Evolutionary conservation across 2,888 invertebrate genomes (phyloP).

Genomic region (Lepidonotus clava): DNA sequence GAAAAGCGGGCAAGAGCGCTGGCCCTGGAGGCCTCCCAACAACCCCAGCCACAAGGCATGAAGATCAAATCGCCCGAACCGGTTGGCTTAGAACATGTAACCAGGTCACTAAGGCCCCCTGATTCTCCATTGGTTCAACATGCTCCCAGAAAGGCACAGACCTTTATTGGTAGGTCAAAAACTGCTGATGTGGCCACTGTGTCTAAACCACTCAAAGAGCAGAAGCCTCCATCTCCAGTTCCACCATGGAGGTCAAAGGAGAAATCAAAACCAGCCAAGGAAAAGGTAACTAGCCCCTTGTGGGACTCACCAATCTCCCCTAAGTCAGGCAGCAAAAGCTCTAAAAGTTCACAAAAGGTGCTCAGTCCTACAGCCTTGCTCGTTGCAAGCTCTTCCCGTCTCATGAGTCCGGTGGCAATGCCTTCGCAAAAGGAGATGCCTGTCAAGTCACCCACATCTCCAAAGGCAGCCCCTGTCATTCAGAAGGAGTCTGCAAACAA

Average conservation of each 20-base stretch:
- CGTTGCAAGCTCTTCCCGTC: conserved; percentile 48
- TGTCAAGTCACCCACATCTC: not conserved
- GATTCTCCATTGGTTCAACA: conserved; percentile 31
- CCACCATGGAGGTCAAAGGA: conserved; percentile 33
- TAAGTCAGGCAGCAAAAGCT: not conserved
- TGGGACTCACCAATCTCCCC: not conserved
- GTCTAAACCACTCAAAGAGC: not conserved
- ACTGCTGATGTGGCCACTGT: not conserved
- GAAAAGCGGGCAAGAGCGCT: conserved; percentile 19
- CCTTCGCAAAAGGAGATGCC: not conserved
- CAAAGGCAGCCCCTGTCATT: not conserved
- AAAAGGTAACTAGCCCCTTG: not conserved
- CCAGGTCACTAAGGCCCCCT: not conserved
- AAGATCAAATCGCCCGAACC: not conserved
- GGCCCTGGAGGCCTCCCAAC: conserved; percentile 34
- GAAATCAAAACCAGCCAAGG: not conserved
- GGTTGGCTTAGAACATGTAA: not conserved
- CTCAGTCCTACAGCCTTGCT: conserved; percentile 38
- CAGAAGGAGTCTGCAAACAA: not conserved
- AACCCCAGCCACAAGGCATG: no score
- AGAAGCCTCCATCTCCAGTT: not conserved
- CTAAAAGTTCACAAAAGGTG: not conserved
- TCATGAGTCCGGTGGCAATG: conserved; percentile 31
- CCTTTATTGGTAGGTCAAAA: not conserved
- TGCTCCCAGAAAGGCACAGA: conserved; percentile 31